A percentile compares a stretch with the other conserved stretches of the same genome.
phyloP scores from a whole-genome alignment of 1,140 invertebrate species.

The Drosophila asahinai region DNA sequence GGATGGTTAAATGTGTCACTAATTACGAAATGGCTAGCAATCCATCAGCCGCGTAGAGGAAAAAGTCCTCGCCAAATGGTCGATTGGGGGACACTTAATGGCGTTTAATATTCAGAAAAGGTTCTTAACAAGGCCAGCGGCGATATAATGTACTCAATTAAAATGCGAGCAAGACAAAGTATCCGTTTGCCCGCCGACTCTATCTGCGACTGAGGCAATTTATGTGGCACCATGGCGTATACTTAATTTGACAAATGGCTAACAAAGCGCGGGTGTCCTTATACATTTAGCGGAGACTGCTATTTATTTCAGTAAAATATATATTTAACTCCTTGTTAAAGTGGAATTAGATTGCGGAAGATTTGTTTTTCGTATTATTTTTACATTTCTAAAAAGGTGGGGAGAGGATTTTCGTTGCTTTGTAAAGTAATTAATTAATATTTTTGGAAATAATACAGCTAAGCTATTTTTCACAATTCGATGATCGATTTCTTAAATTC shows the following conservation, averaged over 20 bases:
- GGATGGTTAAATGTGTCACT: constrained; percentile 49
- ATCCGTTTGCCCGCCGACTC: constrained; percentile 30
- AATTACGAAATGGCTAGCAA: constrained; percentile 45
- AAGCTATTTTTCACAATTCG: too few species aligned
- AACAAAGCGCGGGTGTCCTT: constrained; percentile 17
- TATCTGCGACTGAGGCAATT: constrained; percentile 27
- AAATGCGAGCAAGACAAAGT: constrained; percentile 49
- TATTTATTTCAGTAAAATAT: neutral
- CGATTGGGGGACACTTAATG: constrained; percentile 43
- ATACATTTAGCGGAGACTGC: constrained; percentile 1
- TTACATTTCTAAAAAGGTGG: neutral
- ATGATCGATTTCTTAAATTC: too few species aligned
- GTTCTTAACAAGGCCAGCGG: constrained; percentile 33
- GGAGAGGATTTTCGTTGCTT: neutral
- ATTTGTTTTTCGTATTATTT: neutral
- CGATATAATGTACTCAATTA: constrained; percentile 51
- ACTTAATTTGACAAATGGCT: constrained; percentile 53
- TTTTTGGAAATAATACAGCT: too few species aligned
- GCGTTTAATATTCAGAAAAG: constrained; percentile 48
- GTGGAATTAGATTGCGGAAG: neutral
- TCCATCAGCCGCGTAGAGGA: constrained; percentile 34
- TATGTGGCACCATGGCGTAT: constrained; percentile 41
- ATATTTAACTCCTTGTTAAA: constrained; percentile 10
- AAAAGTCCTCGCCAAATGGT: constrained; percentile 33
- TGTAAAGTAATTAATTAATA: too few species aligned